These are phyloP conservation scores for Limosa lapponica DNA, from an alignment of 2,797 vertebrate genomes.

Conservation along the genomic window DNA sequence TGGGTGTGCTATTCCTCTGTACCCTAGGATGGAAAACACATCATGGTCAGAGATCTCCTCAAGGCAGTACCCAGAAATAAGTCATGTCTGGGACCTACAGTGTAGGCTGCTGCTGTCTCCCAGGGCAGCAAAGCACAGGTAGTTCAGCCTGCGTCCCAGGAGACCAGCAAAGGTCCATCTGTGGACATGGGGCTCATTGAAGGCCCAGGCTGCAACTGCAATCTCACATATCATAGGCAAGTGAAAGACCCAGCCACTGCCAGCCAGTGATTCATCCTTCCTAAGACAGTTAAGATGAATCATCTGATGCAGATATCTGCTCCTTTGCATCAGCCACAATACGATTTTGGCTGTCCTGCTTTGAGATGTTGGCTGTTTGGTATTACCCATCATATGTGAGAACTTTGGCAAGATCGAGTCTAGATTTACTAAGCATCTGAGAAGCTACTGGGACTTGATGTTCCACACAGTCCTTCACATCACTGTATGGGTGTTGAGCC, in stretches of 20 bases:
- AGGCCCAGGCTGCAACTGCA: neutral
- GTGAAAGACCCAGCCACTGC: neutral
- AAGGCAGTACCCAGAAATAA: neutral
- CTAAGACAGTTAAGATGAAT: neutral
- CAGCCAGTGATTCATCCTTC: neutral
- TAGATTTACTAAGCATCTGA: neutral
- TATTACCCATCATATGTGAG: neutral
- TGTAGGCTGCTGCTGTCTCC: neutral
- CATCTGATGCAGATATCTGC: neutral
- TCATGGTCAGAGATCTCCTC: neutral
- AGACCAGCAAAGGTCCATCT: neutral
- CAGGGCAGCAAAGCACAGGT: neutral
- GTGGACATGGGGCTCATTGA: neutral
- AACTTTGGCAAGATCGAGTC: neutral
- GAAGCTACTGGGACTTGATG: neutral
- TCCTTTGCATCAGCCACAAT: neutral
- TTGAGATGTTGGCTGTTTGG: neutral
- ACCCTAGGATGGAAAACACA: neutral
- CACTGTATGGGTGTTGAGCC: neutral
- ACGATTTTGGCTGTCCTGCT: neutral
- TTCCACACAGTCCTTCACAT: neutral
- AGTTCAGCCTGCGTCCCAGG: neutral
- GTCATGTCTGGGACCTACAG: neutral
- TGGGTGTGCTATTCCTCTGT: neutral
- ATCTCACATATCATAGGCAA: neutral